Evolutionary conservation across 37 sponge, comb jelly and placozoan species (phyloP).

Genomic region (Lycopodina hypogea): DNA sequence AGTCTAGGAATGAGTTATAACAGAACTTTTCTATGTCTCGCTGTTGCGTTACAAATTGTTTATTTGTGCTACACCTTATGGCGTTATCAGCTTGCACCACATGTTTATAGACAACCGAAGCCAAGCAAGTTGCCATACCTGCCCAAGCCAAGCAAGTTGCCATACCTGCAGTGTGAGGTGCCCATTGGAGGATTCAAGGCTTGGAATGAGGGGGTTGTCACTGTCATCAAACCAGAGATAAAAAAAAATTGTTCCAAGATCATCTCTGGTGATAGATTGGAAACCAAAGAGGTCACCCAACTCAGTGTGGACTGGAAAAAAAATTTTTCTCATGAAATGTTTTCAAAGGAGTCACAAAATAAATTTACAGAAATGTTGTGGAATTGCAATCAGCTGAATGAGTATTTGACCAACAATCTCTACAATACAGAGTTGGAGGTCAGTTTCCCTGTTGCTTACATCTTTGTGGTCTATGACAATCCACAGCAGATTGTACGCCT

Average conservation of each 20-base stretch:
- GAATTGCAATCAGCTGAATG: background rate
- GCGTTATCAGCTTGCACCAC: no score
- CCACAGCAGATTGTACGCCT: conserved; percentile 27
- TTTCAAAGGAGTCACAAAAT: background rate
- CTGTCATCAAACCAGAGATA: conserved; percentile 6
- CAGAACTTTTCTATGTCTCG: no score
- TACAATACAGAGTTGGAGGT: conserved; percentile 24
- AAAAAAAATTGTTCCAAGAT: conserved; percentile 13
- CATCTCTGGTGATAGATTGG: conserved; percentile 10
- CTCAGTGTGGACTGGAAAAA: background rate
- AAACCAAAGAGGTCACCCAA: background rate
- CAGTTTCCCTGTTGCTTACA: conserved; percentile 28
- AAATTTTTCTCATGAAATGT: background rate
- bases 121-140: no score
- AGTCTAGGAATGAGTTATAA: no score
- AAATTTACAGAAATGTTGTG: background rate
- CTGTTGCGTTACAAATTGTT: no score
- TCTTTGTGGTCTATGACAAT: conserved; percentile 7
- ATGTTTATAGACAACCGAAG: no score
- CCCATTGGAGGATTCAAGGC: background rate
- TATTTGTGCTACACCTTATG: no score
- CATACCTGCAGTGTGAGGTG: background rate
- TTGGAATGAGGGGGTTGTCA: conserved; percentile 36
- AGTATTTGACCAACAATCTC: conserved; percentile 11
- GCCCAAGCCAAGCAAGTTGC: no score